Evolutionary conservation across 2,797 vertebrate species (phyloP).

Genomic region (Acanthurus leucopareius): DNA sequence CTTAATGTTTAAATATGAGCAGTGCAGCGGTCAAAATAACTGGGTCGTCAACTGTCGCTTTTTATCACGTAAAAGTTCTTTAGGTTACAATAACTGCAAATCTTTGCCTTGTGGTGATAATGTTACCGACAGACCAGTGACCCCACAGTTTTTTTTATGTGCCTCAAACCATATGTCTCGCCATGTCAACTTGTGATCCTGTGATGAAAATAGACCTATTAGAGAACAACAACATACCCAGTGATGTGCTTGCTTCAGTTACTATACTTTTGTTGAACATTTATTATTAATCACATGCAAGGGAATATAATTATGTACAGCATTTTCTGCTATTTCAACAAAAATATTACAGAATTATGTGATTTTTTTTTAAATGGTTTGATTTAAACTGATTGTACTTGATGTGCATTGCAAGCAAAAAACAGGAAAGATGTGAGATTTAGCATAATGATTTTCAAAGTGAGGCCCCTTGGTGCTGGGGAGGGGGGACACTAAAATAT

Average conservation of each 20-base stretch:
- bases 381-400: background rate
- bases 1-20: background rate
- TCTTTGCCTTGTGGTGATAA: constrained; percentile 72
- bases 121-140: constrained; percentile 60
- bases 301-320: background rate
- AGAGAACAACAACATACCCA: constrained; percentile 11
- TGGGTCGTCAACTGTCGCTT: constrained; percentile 35
- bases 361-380: background rate
- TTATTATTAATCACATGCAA: background rate
- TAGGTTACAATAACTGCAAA: constrained; percentile 77
- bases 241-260: background rate
- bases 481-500: too few species aligned
- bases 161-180: constrained; percentile 47
- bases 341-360: background rate
- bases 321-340: background rate
- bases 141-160: constrained; percentile 59
- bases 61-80: constrained; percentile 44
- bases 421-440: too few species aligned
- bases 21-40: constrained; percentile 21
- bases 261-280: background rate
- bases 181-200: constrained; percentile 25
- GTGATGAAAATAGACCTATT: constrained; percentile 66
- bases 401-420: background rate
- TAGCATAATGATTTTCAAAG: too few species aligned
- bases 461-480: too few species aligned